Conservation (phyloP, 1,140 invertebrate genomes). For the Zaprionus kolodkinae region DNA sequence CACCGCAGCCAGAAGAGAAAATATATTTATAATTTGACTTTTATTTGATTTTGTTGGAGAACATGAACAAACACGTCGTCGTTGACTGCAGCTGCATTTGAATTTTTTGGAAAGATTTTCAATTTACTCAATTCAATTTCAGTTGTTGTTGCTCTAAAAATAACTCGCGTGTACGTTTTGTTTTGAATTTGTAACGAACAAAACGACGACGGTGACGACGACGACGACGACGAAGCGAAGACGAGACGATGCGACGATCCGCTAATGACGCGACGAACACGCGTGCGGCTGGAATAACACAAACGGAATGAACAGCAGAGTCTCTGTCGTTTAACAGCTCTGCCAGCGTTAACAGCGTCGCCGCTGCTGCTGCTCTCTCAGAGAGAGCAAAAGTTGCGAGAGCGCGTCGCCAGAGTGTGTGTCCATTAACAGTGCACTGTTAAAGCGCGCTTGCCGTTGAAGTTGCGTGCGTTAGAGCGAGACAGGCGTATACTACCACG, state of each 20-base stretch:
- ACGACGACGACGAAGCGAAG: neutral
- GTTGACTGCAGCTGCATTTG: conserved; percentile 51
- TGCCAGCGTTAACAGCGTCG: conserved; percentile 4
- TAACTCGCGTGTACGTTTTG: conserved; percentile 65
- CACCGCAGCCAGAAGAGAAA: conserved; percentile 9
- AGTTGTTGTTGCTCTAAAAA: conserved; percentile 63
- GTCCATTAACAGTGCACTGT: neutral
- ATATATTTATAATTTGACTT: conserved; percentile 41
- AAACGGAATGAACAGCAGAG: conserved; percentile 10
- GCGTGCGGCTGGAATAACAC: neutral
- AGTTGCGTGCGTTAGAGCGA: conserved; percentile 41
- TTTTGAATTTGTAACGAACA: conserved; percentile 75
- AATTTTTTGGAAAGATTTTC: conserved; percentile 25
- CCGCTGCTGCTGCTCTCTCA: neutral
- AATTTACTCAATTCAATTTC: conserved; percentile 34
- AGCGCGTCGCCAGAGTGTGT: conserved; percentile 12
- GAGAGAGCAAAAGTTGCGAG: conserved; percentile 10
- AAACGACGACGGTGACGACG: conserved; percentile 6
- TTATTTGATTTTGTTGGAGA: neutral
- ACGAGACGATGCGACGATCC: neutral
- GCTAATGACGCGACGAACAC: neutral
- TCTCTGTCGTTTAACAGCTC: neutral
- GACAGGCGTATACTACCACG: conserved; percentile 23
- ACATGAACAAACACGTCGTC: neutral
- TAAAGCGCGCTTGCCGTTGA: conserved; percentile 4